Evolutionary conservation across 2,797 vertebrate species (phyloP).

Genomic region (Parotocinclus haroldoi): DNA sequence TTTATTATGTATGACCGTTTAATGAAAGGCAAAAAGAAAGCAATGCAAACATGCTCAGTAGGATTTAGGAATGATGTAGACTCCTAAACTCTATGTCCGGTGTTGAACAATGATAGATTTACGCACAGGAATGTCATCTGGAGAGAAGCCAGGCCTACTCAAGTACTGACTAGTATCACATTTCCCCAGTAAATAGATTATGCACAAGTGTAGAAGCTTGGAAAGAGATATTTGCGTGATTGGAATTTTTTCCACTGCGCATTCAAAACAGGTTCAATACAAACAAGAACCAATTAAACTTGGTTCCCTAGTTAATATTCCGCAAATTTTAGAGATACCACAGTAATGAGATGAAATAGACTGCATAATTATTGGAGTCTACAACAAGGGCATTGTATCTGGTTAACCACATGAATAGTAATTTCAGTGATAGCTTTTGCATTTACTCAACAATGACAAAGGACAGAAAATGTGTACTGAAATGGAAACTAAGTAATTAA

Average conservation of each 20-base stretch:
- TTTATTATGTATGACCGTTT: conserved; percentile 4
- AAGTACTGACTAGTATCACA: conserved; percentile 43
- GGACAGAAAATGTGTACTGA: no score
- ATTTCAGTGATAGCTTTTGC: no score
- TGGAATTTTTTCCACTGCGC: background rate
- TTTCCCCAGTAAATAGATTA: conserved; percentile 35
- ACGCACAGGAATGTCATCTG: conserved; percentile 48
- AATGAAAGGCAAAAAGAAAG: conserved; percentile 24
- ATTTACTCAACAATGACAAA: no score
- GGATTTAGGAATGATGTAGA: conserved; percentile 28
- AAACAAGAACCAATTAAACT: background rate
- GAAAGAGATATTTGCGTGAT: conserved; percentile 7
- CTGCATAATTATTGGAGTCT: no score
- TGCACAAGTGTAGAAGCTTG: conserved; percentile 9
- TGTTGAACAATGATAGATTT: conserved; percentile 51
- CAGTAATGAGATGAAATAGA: no score
- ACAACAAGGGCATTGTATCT: no score
- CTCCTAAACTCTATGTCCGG: conserved; percentile 33
- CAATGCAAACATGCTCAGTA: conserved; percentile 20
- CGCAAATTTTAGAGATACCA: background rate
- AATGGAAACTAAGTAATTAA: no score
- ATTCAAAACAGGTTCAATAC: no score
- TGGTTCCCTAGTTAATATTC: background rate
- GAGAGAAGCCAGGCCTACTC: conserved; percentile 43
- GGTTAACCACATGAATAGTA: no score